Percentiles rank a stretch among this genome's conserved stretches.
phyloP scores from a whole-genome alignment of 2,113 vertebrate species.

The Phaethornis superciliosus region DNA sequence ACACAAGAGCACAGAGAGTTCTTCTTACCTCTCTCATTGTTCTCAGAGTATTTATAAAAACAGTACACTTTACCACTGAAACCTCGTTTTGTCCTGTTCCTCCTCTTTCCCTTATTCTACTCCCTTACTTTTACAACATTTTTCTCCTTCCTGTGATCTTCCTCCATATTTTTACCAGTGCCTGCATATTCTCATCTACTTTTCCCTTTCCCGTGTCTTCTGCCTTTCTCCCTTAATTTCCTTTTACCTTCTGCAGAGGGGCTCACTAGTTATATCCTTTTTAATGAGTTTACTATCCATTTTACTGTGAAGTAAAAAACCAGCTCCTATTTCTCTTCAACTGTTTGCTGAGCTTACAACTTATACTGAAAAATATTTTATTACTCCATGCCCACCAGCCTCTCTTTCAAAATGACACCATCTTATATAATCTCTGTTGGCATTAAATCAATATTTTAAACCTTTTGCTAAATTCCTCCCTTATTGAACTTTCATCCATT shows the following conservation, averaged over 20 bases:
- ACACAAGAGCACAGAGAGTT: background rate
- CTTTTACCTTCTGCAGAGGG: background rate
- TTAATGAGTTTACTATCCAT: too few species aligned
- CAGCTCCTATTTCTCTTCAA: background rate
- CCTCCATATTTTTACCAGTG: background rate
- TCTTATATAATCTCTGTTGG: background rate
- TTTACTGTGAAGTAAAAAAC: background rate
- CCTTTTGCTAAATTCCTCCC: background rate
- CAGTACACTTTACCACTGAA: background rate
- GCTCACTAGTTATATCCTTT: background rate
- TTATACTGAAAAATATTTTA: background rate
- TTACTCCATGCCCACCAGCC: background rate
- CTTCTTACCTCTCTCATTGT: background rate
- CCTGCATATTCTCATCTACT: background rate
- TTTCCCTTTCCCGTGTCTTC: background rate
- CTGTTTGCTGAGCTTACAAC: background rate
- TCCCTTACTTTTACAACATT: background rate
- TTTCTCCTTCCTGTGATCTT: background rate
- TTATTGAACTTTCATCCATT: background rate
- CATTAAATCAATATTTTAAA: background rate
- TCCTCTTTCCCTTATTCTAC: background rate
- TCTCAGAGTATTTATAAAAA: background rate
- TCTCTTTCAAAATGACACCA: background rate
- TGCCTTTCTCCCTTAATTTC: background rate
- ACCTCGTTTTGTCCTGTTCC: background rate